Base-by-base conservation (phyloP, 2,888 invertebrate species). In the Drosophila dives region DNA sequence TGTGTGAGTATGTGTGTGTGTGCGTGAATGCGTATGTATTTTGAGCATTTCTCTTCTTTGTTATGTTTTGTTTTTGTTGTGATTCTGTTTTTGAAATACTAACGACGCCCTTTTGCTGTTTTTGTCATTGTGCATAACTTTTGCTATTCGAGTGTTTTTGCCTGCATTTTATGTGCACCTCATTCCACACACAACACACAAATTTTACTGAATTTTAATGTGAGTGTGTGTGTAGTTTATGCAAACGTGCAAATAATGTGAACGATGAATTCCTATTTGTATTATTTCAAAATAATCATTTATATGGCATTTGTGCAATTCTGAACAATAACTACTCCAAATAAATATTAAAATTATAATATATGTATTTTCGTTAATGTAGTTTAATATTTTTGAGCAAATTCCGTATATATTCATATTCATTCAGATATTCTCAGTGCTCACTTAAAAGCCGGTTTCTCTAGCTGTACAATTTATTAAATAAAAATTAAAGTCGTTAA, bases 81-180 rank as follows among this genome's bases (percentile, higher is more conserved):
- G 58, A 67, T 78, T 83, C 87, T 86, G 86, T 75, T 89, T 83
- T 86, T 89, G 90, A 86, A 90, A 86, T 86, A 90, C 89, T 90
- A 90, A 89, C 89, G 84, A 89, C 86, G 86, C 86, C 86, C 89
- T 89, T 86, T 86, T 86, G 87, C 72, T 86, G 86, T 86, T 86
- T 79, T 78, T 64, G 68, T 42, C 66, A 67, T 55, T 67, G 86
- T 72, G 86, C 83, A 84, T 79, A 88, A 90, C 90, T 88, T 84
- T 72, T 66, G 63, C 63, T 61, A 75, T 83, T 86, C 70, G 72
- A 86, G 86, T 80, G 81, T 90, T 89, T 76, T 75, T 78, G 90
- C 74, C 89, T 86, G 86, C 89, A 79, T 89, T 86, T 86, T 86
- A 86, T 90, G 85, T 78, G 62, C 56, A 11, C 15, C 26, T 45